These are phyloP conservation scores for Eilema depressum DNA, from an alignment of 2,888 invertebrate genomes.

Conservation along the genomic window DNA sequence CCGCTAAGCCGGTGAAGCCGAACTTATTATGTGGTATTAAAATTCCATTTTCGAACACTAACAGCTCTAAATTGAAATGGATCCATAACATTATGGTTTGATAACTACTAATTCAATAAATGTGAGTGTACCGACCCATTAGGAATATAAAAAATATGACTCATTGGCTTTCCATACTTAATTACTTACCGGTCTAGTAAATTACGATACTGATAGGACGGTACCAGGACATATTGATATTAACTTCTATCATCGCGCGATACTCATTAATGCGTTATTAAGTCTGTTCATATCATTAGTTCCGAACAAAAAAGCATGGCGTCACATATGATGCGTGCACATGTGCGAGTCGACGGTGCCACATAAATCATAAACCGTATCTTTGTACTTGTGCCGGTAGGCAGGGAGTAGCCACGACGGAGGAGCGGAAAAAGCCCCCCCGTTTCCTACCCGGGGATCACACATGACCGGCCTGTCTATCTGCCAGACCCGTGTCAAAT, in stretches of 20 bases:
- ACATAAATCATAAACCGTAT: conserved; percentile 84
- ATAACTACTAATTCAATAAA: conserved; percentile 65
- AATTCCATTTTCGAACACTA: conserved; percentile 79
- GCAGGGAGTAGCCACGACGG: conserved; percentile 78
- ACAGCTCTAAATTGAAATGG: conserved; percentile 76
- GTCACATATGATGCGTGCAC: conserved; percentile 77
- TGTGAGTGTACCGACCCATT: conserved; percentile 49
- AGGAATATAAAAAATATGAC: conserved; percentile 43
- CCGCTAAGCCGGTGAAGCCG: conserved; percentile 81
- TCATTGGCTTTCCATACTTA: conserved; percentile 46
- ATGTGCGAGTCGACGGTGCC: conserved; percentile 76
- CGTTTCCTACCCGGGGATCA: conserved; percentile 85
- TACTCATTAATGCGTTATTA: conserved; percentile 69
- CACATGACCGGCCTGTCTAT: conserved; percentile 87
- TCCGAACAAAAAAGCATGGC: conserved; percentile 70
- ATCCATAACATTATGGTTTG: conserved; percentile 63
- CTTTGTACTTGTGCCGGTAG: conserved; percentile 75
- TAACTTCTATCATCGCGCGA: conserved; percentile 62
- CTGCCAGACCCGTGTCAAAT: conserved; percentile 88
- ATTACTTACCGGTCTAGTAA: conserved; percentile 58
- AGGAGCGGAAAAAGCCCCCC: conserved; percentile 82
- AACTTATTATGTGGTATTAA: conserved; percentile 85
- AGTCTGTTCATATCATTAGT: conserved; percentile 70
- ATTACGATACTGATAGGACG: conserved; percentile 58
- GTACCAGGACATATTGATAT: conserved; percentile 49